Percentiles rank a stretch among this genome's conserved stretches.
phyloP scores from a whole-genome alignment of 1,140 invertebrate species.

The Chlorops oryzae region DNA sequence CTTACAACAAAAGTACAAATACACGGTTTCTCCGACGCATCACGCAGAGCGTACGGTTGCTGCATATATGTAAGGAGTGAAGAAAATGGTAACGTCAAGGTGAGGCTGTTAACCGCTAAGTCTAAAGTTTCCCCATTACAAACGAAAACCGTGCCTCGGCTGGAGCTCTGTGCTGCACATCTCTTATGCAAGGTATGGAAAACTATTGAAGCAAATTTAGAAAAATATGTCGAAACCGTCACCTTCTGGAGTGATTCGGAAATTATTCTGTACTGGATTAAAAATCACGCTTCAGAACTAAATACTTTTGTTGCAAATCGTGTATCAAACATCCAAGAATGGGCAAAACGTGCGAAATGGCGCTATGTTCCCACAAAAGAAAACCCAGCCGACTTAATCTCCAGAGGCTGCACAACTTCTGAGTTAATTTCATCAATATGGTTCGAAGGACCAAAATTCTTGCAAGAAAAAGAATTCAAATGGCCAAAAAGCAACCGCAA shows the following conservation, averaged over 20 bases:
- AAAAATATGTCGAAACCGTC: not conserved
- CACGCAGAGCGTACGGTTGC: constrained; percentile 36
- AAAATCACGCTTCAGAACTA: no score
- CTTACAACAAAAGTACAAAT: no score
- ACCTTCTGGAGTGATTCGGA: no score
- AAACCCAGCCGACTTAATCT: not conserved
- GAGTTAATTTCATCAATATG: not conserved
- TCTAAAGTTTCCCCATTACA: constrained; percentile 15
- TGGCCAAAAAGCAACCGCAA: no score
- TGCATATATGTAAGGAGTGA: constrained; percentile 32
- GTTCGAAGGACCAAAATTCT: not conserved
- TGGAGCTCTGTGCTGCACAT: constrained; percentile 18
- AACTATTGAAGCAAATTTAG: no score
- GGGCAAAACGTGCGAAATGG: not conserved
- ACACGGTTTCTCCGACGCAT: no score
- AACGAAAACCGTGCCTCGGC: constrained; percentile 14
- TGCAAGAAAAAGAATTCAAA: not conserved
- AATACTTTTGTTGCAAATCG: no score
- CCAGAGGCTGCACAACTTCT: not conserved
- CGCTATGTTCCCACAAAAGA: not conserved
- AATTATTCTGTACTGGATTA: no score
- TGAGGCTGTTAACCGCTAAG: constrained; percentile 12
- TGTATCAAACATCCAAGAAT: not conserved
- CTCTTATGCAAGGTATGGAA: constrained; percentile 17
- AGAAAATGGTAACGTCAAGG: not conserved